These are phyloP conservation scores for Leiothrix lutea DNA, from an alignment of 2,113 vertebrate species.

Conservation along the genomic window DNA sequence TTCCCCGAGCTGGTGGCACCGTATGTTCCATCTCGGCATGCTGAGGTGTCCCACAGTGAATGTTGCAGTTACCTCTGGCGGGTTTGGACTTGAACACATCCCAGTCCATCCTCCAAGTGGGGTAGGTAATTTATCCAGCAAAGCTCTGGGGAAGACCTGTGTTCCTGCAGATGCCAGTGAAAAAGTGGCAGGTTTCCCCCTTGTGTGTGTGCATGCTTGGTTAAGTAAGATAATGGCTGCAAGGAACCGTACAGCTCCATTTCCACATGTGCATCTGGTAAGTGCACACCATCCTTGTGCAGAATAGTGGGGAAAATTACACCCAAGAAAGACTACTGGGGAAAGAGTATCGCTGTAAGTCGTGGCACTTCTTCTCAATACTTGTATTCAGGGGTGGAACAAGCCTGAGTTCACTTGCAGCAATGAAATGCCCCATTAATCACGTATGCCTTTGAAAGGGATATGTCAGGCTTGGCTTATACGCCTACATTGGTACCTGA, in stretches of 20 bases:
- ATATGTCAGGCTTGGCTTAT: slow-evolving; percentile 67
- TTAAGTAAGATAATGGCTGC: not conserved
- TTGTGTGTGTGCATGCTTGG: not conserved
- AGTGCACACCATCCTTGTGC: not conserved
- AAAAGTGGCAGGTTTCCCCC: not conserved
- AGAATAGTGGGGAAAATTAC: fast-evolving
- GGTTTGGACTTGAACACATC: not conserved
- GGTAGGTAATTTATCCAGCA: not conserved
- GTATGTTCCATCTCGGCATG: fast-evolving
- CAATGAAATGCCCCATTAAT: slow-evolving; percentile 73
- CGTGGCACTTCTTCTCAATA: slow-evolving; percentile 1
- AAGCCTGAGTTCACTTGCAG: slow-evolving; percentile 57
- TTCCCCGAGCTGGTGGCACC: not conserved
- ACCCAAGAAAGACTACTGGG: not conserved
- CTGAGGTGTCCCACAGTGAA: not conserved
- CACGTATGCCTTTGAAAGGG: slow-evolving; percentile 68
- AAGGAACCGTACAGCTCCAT: not conserved
- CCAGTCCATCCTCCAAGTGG: not conserved
- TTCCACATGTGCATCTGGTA: not conserved
- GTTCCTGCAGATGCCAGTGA: not conserved
- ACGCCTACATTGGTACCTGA: slow-evolving; percentile 63
- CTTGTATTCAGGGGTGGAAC: slow-evolving; percentile 60
- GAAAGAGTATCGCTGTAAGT: not conserved
- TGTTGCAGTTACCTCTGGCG: not conserved
- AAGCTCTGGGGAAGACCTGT: not conserved